phyloP scores from a whole-genome alignment of 2,113 vertebrate species.

The Ceyx cyanopectus region DNA sequence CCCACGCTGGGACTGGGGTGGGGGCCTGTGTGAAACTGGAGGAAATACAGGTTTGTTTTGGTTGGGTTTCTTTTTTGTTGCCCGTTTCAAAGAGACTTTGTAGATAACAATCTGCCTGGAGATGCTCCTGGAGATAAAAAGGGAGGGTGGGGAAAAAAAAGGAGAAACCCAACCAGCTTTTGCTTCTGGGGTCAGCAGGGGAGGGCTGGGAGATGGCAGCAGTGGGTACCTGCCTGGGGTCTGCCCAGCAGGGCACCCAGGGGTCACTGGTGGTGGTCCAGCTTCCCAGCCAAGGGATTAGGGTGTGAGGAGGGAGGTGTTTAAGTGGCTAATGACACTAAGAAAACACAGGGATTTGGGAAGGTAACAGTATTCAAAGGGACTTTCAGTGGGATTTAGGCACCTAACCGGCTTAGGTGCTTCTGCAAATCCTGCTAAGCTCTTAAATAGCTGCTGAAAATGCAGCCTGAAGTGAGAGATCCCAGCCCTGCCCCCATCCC shows the following conservation, averaged over 20 bases:
- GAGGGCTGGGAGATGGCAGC: not conserved
- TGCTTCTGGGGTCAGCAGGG: not conserved
- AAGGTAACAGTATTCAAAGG: not conserved
- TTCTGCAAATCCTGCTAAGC: not conserved
- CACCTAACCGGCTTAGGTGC: not conserved
- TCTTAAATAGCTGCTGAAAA: not conserved
- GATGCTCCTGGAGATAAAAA: not conserved
- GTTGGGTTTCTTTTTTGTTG: rapidly evolving
- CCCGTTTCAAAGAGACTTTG: not conserved
- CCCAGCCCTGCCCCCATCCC: not conserved
- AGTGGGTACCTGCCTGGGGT: not conserved
- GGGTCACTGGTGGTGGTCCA: not conserved
- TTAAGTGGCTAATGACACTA: not conserved
- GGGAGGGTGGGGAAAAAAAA: not conserved
- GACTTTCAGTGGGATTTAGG: not conserved
- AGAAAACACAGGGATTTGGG: not conserved
- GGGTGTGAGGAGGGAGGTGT: not conserved
- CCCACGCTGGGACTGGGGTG: not conserved
- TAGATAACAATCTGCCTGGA: rapidly evolving
- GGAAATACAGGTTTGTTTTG: not conserved
- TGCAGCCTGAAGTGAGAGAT: not conserved
- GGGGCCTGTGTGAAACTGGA: not conserved
- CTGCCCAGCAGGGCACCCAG: not conserved
- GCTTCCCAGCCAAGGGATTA: not conserved
- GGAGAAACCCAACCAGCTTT: not conserved